Base-by-base conservation (phyloP, 2,888 invertebrate genomes). In the Macrosoma leucophasiata region DNA sequence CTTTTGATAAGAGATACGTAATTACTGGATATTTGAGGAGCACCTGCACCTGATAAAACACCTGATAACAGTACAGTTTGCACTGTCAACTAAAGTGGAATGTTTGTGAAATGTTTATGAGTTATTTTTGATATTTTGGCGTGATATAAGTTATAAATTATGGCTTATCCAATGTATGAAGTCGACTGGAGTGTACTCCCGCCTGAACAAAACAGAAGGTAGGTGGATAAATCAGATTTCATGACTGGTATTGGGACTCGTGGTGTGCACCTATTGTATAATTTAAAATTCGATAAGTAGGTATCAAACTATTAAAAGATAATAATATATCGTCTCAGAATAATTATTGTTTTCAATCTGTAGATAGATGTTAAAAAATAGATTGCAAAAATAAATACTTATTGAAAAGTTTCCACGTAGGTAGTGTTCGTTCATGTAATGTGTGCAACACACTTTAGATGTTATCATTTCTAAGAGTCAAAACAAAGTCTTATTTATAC, bases 111-210 rank as follows among this genome's bases (percentile, higher is more conserved):
- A 81, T 81, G 78, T 68, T 67, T 63, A 50, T 59, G 57, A 59
- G 58, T 51, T 49, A 59, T 49, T 52, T 53, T 48, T 56, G 52
- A 50, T 11, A 22, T 46, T 52, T 57, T 55, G 55, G 54, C 50
- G 46, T 53, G 59, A 12, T 19, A 37, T n/a, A n/a, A 36, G 60
- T 58, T 44, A 49, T 40, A 43, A 52, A 68, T 41, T 45, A 84
- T 84, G 84, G 84, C 84, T 37, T 84, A 82, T 70, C 84, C 84
- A 37, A 84, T 84, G 84, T 92, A 92, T 66, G 93, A 93, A 72
- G 87, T 91, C 38, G 94, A 94, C 67, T 93, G 92, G 92, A 93
- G 93, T 78, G 90, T 94, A 52, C 82, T 94, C 55, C 94, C 94
- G 43, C 91, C 93, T 37, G 94, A 94, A 75, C 88, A 92, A 50